Base-by-base conservation (phyloP, 2,888 invertebrate genomes). In the Thyatira batis region DNA sequence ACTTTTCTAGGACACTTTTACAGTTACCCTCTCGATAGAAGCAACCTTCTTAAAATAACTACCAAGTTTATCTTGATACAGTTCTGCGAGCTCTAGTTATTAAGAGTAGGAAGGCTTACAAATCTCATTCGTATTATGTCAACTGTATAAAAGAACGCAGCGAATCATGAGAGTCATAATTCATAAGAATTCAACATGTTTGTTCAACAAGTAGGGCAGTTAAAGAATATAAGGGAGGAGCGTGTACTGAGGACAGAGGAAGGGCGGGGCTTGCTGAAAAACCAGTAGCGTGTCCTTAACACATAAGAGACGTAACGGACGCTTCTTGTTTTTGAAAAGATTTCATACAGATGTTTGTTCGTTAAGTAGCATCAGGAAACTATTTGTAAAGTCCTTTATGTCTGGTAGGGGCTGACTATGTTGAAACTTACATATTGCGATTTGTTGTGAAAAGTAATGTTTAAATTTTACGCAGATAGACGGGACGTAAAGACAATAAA, bases 171-270 rank as follows among this genome's bases (percentile, higher is more conserved):
- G 73, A 78, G 73, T 71, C 75, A 78, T 78, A 78, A 84, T 84
- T 86, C 80, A 82, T 77, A 73, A 78, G 78, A 68, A 79, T 80
- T 81, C 75, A 80, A 65, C 69, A 73, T 81, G 74, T 71, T 77
- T 76, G 83, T 85, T 89, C 83, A 89, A 85, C 85, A 85, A 84
- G 85, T 85, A 80, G 80, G 80, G 77, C 76, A 80, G 66, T 76
- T 68, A 78, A 85, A 84, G 82, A 87, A 82, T 69, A 75, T 76
- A 80, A 89, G 87, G 91, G 91, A 89, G 90, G 92, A 89, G 92
- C 87, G 76, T 75, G 61, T 65, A 73, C 81, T 82, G 81, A 85
- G 85, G 80, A 80, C 78, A 79, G 67, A 73, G 71, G 74, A 77
- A 85, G 84, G 85, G 90, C 87, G 89, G 89, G 83, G 84, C 84